phyloP scores from a whole-genome alignment of 1,140 invertebrate species.

The Scaptomyza graminum region DNA sequence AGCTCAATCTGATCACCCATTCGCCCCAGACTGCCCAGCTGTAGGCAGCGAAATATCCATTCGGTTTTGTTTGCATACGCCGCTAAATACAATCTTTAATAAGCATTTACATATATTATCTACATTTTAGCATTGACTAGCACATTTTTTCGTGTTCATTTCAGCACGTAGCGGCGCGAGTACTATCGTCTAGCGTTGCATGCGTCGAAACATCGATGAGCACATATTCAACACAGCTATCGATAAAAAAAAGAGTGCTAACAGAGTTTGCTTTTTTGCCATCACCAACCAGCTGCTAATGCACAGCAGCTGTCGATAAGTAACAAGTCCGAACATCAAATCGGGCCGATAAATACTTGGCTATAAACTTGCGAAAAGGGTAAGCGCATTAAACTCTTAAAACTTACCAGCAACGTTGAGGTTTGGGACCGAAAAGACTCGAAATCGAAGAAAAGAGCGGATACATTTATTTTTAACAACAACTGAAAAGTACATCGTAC shows the following conservation, averaged over 20 bases:
- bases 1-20: conserved; percentile 9
- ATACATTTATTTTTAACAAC: not conserved
- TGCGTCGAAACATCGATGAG: conserved; percentile 16
- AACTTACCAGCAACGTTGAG: not conserved
- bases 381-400: not conserved
- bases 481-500: not conserved
- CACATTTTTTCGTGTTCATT: conserved; percentile 54
- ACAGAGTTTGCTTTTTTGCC: not conserved
- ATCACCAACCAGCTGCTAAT: conserved; percentile 34
- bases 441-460: too few species aligned
- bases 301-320: conserved; percentile 24
- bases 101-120: conserved; percentile 43
- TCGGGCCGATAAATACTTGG: conserved; percentile 28
- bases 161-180: conserved; percentile 45
- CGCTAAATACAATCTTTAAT: conserved; percentile 37
- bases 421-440: not conserved
- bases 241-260: conserved; percentile 8
- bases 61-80: conserved; percentile 11
- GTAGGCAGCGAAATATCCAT: conserved; percentile 30
- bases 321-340: conserved; percentile 4
- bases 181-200: conserved; percentile 20
- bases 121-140: conserved; percentile 57
- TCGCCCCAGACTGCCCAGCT: conserved; percentile 12
- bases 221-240: not conserved
- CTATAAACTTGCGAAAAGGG: conserved; percentile 15